These are phyloP conservation scores for Unio delphinus DNA, from an alignment of 2,888 invertebrate genomes.

Conservation along the genomic window DNA sequence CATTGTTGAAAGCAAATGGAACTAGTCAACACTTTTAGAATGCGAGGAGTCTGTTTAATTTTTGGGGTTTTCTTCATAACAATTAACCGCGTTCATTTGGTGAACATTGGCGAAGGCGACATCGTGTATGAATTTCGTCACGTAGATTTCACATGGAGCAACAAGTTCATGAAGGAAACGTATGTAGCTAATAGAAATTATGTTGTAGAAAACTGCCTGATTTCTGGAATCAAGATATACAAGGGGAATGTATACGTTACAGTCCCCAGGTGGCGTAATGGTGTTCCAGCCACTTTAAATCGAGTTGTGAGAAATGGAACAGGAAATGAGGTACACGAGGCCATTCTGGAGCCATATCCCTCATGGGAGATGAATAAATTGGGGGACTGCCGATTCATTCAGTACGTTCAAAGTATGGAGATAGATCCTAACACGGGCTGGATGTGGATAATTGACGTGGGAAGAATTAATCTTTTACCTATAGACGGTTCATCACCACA, in stretches of 20 bases:
- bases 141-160: constrained; percentile 38
- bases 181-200: constrained; percentile 20
- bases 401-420: constrained; percentile 39
- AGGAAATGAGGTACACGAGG: not conserved
- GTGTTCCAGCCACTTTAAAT: constrained; percentile 41
- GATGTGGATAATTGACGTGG: constrained; percentile 45
- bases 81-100: too few relatives aligned
- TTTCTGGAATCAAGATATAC: constrained; percentile 41
- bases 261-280: constrained; percentile 44
- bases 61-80: too few relatives aligned
- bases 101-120: too few relatives aligned
- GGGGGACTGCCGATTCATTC: constrained; percentile 26
- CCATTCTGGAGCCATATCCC: constrained; percentile 27
- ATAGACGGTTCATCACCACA: constrained; percentile 2
- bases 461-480: constrained; percentile 17
- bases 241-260: constrained; percentile 39
- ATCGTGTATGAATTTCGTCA: constrained; percentile 28
- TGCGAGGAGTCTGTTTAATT: too few relatives aligned
- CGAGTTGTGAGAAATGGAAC: constrained; percentile 14
- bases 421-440: constrained; percentile 34
- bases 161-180: constrained; percentile 6
- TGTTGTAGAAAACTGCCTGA: constrained; percentile 33
- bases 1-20: too few relatives aligned
- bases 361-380: constrained; percentile 24
- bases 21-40: too few relatives aligned